Percentiles rank a stretch among this genome's conserved stretches.
phyloP scores from a whole-genome alignment of 2,113 vertebrate species.

The Perognathus longimembris region DNA sequence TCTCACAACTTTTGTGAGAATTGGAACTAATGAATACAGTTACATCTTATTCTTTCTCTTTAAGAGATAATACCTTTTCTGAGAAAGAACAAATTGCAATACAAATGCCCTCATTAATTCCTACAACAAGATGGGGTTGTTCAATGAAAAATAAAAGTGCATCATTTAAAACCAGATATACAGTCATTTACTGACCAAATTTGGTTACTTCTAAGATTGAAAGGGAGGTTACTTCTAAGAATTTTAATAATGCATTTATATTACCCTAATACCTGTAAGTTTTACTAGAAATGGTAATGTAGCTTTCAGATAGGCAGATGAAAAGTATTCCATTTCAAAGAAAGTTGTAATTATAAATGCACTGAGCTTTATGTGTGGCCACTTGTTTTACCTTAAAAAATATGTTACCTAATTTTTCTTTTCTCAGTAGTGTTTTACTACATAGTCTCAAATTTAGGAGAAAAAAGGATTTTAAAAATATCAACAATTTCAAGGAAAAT shows the following conservation, averaged over 20 bases:
- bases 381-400: neutral
- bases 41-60: slow-evolving; percentile 65
- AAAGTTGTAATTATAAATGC: slow-evolving; percentile 34
- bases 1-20: slow-evolving; percentile 69
- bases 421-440: neutral
- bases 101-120: slow-evolving; percentile 70
- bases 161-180: slow-evolving; percentile 44
- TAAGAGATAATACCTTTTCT: slow-evolving; percentile 67
- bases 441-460: neutral
- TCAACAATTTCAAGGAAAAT: slow-evolving; percentile 15
- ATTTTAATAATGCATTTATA: neutral
- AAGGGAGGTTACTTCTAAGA: neutral
- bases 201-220: neutral
- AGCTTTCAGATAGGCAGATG: slow-evolving; percentile 4
- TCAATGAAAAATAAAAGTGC: slow-evolving; percentile 53
- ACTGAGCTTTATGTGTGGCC: neutral
- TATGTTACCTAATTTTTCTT: neutral
- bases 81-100: slow-evolving; percentile 57
- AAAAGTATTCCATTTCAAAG: slow-evolving; percentile 22
- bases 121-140: slow-evolving; percentile 32
- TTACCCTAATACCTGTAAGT: slow-evolving; percentile 8
- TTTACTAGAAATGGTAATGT: slow-evolving; percentile 11
- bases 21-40: slow-evolving; percentile 60
- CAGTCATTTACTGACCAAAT: slow-evolving; percentile 42
- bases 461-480: slow-evolving; percentile 8